These are phyloP conservation scores for Labeo catla DNA, from an alignment of 2,113 vertebrate genomes.

Conservation along the genomic window DNA sequence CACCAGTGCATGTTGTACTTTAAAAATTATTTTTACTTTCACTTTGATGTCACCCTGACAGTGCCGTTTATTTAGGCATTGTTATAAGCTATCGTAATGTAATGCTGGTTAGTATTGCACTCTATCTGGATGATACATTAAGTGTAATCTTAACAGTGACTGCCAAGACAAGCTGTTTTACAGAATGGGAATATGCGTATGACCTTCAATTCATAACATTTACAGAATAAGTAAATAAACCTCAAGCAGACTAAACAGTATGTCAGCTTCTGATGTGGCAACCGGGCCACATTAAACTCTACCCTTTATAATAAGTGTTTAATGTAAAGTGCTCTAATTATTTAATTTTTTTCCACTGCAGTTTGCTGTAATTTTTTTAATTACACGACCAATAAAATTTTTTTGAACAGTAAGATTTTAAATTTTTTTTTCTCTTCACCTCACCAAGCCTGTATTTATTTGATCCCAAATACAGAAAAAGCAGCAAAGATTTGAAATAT, in stretches of 20 bases:
- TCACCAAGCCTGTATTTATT: too few species aligned
- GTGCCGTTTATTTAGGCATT: neutral
- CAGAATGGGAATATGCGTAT: neutral
- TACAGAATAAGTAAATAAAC: neutral
- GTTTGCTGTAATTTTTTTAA: neutral
- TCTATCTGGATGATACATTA: neutral
- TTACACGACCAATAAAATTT: too few species aligned
- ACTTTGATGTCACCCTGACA: neutral
- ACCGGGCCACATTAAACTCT: neutral
- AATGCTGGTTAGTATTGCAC: neutral
- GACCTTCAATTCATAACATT: neutral
- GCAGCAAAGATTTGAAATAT: too few species aligned
- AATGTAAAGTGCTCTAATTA: too few species aligned
- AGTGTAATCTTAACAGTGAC: neutral
- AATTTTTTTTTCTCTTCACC: too few species aligned
- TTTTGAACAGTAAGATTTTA: too few species aligned
- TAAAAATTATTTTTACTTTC: neutral
- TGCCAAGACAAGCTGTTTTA: neutral
- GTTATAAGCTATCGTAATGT: neutral
- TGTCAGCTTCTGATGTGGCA: neutral
- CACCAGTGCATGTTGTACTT: neutral
- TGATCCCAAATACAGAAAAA: too few species aligned
- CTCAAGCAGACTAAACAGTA: neutral
- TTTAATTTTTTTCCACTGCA: neutral
- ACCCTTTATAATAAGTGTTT: too few species aligned